A percentile compares a stretch with the other conserved stretches of the same genome.
Conservation (phyloP, 2,888 invertebrate genomes). For the Leucoma salicis region DNA sequence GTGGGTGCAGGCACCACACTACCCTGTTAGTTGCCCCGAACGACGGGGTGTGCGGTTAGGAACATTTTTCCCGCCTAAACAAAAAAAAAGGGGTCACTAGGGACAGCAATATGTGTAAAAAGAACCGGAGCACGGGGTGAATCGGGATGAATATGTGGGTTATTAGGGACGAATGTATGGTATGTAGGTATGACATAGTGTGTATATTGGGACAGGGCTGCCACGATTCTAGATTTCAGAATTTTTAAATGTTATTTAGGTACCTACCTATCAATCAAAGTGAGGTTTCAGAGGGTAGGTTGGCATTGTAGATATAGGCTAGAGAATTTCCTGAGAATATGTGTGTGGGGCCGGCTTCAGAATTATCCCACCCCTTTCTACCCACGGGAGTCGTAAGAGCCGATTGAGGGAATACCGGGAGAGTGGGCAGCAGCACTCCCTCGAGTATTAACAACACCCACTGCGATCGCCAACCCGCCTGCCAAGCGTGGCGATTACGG, state of each 20-base stretch:
- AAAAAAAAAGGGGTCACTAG: too few relatives aligned
- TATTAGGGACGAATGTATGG: not conserved
- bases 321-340: not conserved
- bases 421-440: too few relatives aligned
- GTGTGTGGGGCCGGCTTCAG: not conserved
- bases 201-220: constrained; percentile 3
- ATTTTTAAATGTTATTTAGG: not conserved
- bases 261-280: not conserved
- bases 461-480: too few relatives aligned
- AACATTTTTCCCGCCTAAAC: too few relatives aligned
- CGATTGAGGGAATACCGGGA: too few relatives aligned
- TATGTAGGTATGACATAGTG: not conserved
- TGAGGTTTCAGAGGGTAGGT: not conserved
- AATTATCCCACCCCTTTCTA: too few relatives aligned
- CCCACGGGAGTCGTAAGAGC: too few relatives aligned
- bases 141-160: not conserved
- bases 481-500: too few relatives aligned
- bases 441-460: too few relatives aligned
- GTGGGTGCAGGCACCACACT: too few relatives aligned
- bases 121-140: not conserved
- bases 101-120: not conserved
- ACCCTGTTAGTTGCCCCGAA: too few relatives aligned
- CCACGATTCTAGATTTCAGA: not conserved
- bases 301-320: not conserved
- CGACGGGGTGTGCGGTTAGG: too few relatives aligned